These are phyloP conservation scores for Oncopeltus fasciatus DNA, from an alignment of 1,140 invertebrate genomes.

Conservation along the genomic window DNA sequence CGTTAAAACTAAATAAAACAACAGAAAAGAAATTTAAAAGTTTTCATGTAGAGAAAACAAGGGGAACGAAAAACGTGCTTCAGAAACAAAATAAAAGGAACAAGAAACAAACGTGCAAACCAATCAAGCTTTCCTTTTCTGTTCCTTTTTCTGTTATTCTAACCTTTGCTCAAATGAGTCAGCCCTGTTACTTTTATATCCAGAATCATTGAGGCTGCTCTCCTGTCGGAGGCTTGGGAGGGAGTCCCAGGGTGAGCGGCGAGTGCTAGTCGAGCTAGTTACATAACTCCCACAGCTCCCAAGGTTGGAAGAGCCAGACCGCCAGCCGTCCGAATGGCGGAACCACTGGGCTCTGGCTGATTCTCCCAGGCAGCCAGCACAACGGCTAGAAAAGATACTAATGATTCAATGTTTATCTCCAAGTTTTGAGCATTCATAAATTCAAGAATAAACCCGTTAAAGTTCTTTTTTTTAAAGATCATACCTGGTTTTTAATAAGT, in stretches of 20 bases:
- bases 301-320: conserved; percentile 55
- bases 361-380: conserved; percentile 69
- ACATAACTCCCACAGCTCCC: conserved; percentile 37
- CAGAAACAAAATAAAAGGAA: background rate
- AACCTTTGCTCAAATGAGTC: conserved; percentile 74
- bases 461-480: too few relatives aligned
- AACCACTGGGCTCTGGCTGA: conserved; percentile 73
- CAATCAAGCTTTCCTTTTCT: background rate
- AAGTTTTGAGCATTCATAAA: too few relatives aligned
- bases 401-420: too few relatives aligned
- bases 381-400: conserved; percentile 31
- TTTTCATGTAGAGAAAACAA: too few relatives aligned
- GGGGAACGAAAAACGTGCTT: background rate
- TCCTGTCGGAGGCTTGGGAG: conserved; percentile 66
- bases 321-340: conserved; percentile 72
- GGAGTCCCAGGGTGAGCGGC: conserved; percentile 69
- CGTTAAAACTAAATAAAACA: background rate
- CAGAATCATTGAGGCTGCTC: conserved; percentile 65
- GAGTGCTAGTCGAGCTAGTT: conserved; percentile 30
- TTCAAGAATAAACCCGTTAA: too few relatives aligned
- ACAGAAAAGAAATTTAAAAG: background rate
- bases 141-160: background rate
- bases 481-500: too few relatives aligned
- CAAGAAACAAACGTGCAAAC: background rate
- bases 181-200: conserved; percentile 67